Percentiles rank a stretch among this genome's conserved stretches.
phyloP scores from a whole-genome alignment of 2,797 vertebrate genomes.

The Dermochelys coriacea region DNA sequence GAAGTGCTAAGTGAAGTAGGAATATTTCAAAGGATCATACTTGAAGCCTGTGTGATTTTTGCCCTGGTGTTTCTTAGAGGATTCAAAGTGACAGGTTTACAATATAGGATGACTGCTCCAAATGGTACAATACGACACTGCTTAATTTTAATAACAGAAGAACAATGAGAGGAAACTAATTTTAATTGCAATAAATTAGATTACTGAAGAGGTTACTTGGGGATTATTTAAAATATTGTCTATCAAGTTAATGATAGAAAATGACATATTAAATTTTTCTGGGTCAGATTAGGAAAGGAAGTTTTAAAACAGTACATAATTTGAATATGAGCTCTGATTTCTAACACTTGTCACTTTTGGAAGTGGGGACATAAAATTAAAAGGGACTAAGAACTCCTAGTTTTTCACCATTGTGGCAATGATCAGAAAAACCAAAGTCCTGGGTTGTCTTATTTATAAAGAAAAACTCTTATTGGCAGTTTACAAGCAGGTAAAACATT shows the following conservation, averaged over 20 bases:
- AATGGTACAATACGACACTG: neutral
- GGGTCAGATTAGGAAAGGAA: slow-evolving; percentile 52
- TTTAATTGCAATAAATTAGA: slow-evolving; percentile 64
- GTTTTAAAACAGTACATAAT: slow-evolving; percentile 16
- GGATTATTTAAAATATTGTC: slow-evolving; percentile 39
- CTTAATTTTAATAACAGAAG: slow-evolving; percentile 46
- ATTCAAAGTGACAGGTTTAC: neutral
- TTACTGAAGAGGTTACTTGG: slow-evolving; percentile 45
- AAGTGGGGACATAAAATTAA: neutral
- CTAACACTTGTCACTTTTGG: neutral
- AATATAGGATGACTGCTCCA: neutral
- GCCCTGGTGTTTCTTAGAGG: neutral
- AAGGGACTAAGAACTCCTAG: neutral
- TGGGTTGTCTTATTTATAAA: neutral
- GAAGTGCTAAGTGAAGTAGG: neutral
- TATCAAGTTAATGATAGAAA: slow-evolving; percentile 45
- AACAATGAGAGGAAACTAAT: slow-evolving; percentile 50
- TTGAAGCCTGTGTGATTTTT: neutral
- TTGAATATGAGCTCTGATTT: neutral
- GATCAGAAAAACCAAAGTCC: accelerated
- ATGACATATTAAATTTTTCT: slow-evolving; percentile 57
- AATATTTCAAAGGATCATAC: neutral
- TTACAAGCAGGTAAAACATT: neutral
- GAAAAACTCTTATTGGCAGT: neutral
- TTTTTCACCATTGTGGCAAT: slow-evolving; percentile 21